These are phyloP conservation scores for Julus scanicus DNA, from an alignment of 2,888 invertebrate genomes.

Conservation along the genomic window DNA sequence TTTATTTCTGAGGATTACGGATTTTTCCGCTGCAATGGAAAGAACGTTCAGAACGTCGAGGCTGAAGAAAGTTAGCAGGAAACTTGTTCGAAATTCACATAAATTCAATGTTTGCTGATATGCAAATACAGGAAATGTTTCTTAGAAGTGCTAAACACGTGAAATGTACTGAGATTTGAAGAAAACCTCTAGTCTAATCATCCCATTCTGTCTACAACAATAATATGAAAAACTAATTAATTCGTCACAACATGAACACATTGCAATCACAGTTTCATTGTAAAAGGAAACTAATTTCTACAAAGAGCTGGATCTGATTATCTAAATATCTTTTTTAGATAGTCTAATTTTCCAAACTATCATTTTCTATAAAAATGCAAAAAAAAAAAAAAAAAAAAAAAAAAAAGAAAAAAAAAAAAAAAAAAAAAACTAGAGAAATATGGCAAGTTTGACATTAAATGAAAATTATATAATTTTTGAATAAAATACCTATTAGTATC, in stretches of 20 bases:
- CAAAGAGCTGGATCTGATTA: background rate
- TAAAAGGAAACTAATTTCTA: background rate
- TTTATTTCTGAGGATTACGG: slow-evolving; percentile 6
- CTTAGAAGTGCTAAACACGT: background rate
- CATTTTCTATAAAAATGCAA: too few relatives aligned
- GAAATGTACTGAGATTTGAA: background rate
- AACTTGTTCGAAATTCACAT: background rate
- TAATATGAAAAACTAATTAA: background rate
- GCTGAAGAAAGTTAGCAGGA: background rate
- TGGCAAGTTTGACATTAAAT: background rate
- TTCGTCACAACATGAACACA: background rate
- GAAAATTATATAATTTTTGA: background rate
- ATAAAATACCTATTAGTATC: background rate
- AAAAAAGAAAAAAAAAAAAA: too few relatives aligned
- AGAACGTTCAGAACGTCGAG: background rate
- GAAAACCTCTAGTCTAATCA: background rate
- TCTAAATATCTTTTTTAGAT: slow-evolving; percentile 63
- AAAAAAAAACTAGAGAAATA: slow-evolving; percentile 63
- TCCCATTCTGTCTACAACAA: background rate
- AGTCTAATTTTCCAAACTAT: slow-evolving; percentile 63
- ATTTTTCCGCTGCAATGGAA: background rate
- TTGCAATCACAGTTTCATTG: background rate
- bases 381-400: too few relatives aligned
- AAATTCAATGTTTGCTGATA: slow-evolving; percentile 23
- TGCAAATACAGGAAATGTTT: background rate